Base-by-base conservation (phyloP, 2,797 vertebrate species). In the Hephaestus fuliginosus region DNA sequence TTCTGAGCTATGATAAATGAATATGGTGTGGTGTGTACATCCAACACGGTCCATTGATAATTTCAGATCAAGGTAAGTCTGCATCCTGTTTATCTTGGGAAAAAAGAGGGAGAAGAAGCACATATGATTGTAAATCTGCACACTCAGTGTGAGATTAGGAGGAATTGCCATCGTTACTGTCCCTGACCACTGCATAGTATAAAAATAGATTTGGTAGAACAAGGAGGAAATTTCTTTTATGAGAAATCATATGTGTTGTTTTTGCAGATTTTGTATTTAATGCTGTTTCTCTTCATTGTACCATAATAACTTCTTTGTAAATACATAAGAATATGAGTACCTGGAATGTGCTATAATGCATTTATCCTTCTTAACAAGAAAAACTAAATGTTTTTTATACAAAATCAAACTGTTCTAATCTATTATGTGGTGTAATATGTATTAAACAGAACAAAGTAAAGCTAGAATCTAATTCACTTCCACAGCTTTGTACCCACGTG, bases 41-140 rank as follows among this genome's bases (percentile, higher is more conserved):
- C 83, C 73, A 43, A 15, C 70, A 78, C 0, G 68, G 84, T 90
- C 89, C 77, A 72, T 48, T 74, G 46, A 89, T 61, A 48, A 88
- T 92, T 94, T 93, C 87, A 83, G 44, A 68, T 57, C 66, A 71
- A 28, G 49, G 22, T 79, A 75, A 67, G 67, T 81, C 57, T 68
- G 41, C 67, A 43, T 80, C 64, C 62, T 77, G 67, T 52, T 81
- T 69, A 43, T 68, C 44, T 76, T 74, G 2, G 30, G 30, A 44
- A 55, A 52, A 73, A 55, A 57, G 12, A 71, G 15, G 43, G 56
- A n/a, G 0, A 78, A 83, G 25, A 88, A 70, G 71, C 72, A 86
- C 57, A 64, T 44, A 80, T 72, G 60, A 87, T 74, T 90, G 82
- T 88, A 86, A 66, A 68, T 68, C 53, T 56, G 51, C 18, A 62